A percentile compares a stretch with the other conserved stretches of the same genome.
These are phyloP conservation scores for Sebastes steindachneri DNA, from an alignment of 2,797 vertebrate genomes.

Conservation along the genomic window DNA sequence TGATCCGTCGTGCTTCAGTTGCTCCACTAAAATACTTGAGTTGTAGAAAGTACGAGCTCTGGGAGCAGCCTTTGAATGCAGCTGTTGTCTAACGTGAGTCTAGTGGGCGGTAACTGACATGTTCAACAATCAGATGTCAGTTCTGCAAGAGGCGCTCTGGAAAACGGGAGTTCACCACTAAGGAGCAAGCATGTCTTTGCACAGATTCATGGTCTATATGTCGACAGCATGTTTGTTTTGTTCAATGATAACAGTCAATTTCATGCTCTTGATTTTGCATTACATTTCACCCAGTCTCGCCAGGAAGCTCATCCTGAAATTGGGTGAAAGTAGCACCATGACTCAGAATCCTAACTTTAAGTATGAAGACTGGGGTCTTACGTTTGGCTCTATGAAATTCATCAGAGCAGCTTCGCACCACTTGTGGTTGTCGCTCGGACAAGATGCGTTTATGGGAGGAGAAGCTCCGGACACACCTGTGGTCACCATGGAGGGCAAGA, in stretches of 20 bases:
- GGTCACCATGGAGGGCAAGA: conserved; percentile 72
- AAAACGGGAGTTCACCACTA: neutral
- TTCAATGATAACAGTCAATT: neutral
- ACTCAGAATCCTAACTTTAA: conserved; percentile 84
- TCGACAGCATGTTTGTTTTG: conserved; percentile 7
- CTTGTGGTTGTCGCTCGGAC: conserved; percentile 86
- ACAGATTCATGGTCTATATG: conserved; percentile 53
- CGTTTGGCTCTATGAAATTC: conserved; percentile 79
- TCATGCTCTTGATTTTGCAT: conserved; percentile 60
- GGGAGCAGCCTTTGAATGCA: conserved; percentile 42
- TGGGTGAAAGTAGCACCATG: conserved; percentile 80
- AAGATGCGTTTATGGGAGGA: conserved; percentile 82
- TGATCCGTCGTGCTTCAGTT: neutral
- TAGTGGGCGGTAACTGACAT: conserved; percentile 18
- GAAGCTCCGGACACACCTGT: conserved; percentile 87
- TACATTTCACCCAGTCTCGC: conserved; percentile 78
- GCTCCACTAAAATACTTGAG: neutral
- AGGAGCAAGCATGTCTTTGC: conserved; percentile 50
- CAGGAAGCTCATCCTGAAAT: conserved; percentile 81
- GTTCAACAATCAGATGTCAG: neutral
- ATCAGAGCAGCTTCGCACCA: conserved; percentile 75
- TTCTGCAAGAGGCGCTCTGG: neutral
- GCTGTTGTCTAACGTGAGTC: neutral
- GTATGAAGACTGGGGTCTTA: conserved; percentile 90
- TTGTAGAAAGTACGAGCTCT: conserved; percentile 18